Conservation (phyloP, 2,113 vertebrate genomes). For the Lophius piscatorius region DNA sequence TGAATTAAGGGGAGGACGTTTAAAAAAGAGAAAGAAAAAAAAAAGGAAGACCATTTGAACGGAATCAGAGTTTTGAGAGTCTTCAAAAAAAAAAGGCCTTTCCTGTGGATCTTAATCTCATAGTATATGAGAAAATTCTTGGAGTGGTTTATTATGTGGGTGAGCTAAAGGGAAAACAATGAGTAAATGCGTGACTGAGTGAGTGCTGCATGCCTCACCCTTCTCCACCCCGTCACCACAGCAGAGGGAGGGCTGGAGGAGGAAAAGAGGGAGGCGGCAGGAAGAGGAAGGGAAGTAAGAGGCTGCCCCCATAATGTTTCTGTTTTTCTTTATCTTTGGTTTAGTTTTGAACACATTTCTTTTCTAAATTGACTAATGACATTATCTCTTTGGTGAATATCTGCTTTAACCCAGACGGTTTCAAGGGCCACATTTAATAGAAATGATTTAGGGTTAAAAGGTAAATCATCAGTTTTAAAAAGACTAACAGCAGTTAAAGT, state of each 20-base stretch:
- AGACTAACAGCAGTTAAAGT: too few relatives aligned
- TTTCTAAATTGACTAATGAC: too few relatives aligned
- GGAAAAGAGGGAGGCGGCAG: slow-evolving; percentile 47
- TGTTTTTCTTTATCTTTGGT: too few relatives aligned
- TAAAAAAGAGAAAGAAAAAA: too few relatives aligned
- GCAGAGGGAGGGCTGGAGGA: slow-evolving; percentile 30
- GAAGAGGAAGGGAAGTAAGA: slow-evolving; percentile 32
- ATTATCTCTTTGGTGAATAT: too few relatives aligned
- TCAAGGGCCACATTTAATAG: too few relatives aligned
- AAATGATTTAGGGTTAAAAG: too few relatives aligned
- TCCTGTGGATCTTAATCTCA: not conserved
- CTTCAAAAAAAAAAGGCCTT: not conserved
- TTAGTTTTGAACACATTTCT: too few relatives aligned
- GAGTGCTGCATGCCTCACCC: slow-evolving; percentile 45
- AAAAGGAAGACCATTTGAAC: slow-evolving; percentile 9
- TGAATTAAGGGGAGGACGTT: not conserved
- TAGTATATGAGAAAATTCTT: slow-evolving; percentile 4
- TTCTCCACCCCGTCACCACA: slow-evolving; percentile 42
- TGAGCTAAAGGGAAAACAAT: slow-evolving; percentile 29
- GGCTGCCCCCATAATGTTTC: slow-evolving; percentile 25
- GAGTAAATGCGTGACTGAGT: slow-evolving; percentile 31
- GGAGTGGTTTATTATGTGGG: not conserved
- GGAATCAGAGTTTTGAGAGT: not conserved
- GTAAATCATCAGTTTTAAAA: too few relatives aligned
- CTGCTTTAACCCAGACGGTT: too few relatives aligned